phyloP scores from a whole-genome alignment of 2,113 vertebrate species.

The Podocnemis expansa region DNA sequence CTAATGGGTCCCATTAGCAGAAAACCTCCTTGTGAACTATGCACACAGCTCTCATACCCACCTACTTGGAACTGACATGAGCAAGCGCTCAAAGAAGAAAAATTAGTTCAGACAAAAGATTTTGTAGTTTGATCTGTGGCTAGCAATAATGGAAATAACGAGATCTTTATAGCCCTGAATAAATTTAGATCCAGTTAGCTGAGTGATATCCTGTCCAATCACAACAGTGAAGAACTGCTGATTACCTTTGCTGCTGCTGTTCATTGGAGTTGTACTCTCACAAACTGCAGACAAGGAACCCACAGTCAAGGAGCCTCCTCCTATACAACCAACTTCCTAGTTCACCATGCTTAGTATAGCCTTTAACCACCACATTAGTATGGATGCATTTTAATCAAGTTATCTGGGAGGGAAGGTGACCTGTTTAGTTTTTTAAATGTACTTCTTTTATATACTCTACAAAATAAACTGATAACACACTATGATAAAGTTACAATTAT shows the following conservation, averaged over 20 bases:
- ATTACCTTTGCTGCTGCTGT: accelerated
- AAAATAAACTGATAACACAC: not conserved
- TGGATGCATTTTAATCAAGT: not conserved
- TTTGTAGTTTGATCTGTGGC: not conserved
- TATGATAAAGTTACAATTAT: not conserved
- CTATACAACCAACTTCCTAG: accelerated
- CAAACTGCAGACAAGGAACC: not conserved
- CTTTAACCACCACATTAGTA: not conserved
- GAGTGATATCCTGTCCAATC: accelerated
- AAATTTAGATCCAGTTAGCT: accelerated
- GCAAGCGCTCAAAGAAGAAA: no score
- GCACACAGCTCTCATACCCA: no score
- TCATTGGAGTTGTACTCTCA: accelerated
- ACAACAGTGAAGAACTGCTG: not conserved
- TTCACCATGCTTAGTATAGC: accelerated
- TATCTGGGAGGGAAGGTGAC: accelerated
- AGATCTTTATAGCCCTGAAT: not conserved
- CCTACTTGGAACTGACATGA: no score
- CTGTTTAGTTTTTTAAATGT: accelerated
- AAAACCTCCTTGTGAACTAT: no score
- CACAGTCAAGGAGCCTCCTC: not conserved
- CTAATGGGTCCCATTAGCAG: no score
- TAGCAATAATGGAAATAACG: not conserved
- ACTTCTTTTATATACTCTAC: not conserved
- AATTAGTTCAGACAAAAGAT: not conserved